Evolutionary conservation across 1,140 invertebrate species (phyloP).

Genomic region (Mycetomoellerius zeteki): DNA sequence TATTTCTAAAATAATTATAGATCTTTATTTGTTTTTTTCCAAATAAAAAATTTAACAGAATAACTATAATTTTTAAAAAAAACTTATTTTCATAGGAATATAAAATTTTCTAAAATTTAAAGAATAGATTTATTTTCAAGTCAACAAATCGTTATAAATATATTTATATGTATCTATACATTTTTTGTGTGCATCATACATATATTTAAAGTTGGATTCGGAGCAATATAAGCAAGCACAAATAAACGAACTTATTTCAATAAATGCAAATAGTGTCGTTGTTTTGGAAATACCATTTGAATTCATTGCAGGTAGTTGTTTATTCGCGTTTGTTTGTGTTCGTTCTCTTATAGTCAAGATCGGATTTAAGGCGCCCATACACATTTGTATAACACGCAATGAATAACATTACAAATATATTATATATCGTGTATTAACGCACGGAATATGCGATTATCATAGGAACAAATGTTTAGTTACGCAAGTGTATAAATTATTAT

Average conservation of each 20-base stretch:
- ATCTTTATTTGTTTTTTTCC: not conserved
- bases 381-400: not conserved
- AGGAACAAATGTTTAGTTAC: not conserved
- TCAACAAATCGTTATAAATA: not conserved
- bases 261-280: not conserved
- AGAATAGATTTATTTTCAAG: not conserved
- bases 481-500: not conserved
- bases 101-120: not conserved
- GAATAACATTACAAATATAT: not conserved
- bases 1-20: not conserved
- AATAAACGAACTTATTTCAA: not conserved
- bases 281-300: not conserved
- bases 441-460: no score
- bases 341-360: not conserved
- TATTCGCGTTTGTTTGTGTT: not conserved
- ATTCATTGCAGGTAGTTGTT: not conserved
- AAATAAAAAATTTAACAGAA: constrained; percentile 3
- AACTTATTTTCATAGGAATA: not conserved
- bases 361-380: not conserved
- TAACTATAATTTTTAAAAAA: not conserved
- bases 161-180: no score
- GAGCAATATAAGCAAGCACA: not conserved
- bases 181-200: not conserved
- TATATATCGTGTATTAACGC: not conserved
- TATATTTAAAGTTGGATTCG: not conserved